phyloP scores from a whole-genome alignment of 2,888 invertebrate genomes.

The Laspeyria flexula region DNA sequence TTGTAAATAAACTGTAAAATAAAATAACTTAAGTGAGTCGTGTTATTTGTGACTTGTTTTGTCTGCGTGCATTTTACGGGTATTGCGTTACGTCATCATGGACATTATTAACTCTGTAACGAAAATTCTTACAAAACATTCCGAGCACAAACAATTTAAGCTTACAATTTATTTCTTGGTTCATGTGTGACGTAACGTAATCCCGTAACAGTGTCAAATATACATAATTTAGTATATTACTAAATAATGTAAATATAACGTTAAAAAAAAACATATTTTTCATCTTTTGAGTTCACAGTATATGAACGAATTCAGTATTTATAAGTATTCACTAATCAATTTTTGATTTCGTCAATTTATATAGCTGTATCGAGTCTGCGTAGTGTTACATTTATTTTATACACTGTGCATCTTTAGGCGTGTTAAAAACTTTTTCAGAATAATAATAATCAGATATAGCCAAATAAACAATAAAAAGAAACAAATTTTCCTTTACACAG shows the following conservation, averaged over 20 bases:
- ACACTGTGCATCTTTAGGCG: no score
- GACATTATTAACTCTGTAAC: no score
- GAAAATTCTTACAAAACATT: slow-evolving; percentile 21
- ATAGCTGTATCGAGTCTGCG: slow-evolving; percentile 71
- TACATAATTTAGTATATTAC: slow-evolving; percentile 84
- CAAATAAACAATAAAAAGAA: no score
- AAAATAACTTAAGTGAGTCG: slow-evolving; percentile 61
- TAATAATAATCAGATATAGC: no score
- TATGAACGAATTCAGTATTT: slow-evolving; percentile 64
- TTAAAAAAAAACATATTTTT: slow-evolving; percentile 66
- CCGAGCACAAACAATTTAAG: slow-evolving; percentile 30
- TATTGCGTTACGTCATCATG: slow-evolving; percentile 46
- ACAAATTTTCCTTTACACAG: no score
- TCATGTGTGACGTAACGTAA: slow-evolving; percentile 51
- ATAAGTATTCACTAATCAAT: slow-evolving; percentile 65
- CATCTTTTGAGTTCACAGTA: slow-evolving; percentile 68
- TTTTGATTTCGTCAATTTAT: slow-evolving; percentile 75
- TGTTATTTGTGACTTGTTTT: slow-evolving; percentile 64
- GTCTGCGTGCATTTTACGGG: slow-evolving; percentile 65
- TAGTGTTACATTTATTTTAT: slow-evolving; percentile 69
- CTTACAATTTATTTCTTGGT: slow-evolving; percentile 11
- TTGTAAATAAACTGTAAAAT: slow-evolving; percentile 79
- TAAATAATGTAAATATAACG: slow-evolving; percentile 82
- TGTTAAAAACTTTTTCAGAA: no score
- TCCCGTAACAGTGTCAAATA: slow-evolving; percentile 74